Evolutionary conservation across 2,888 invertebrate genomes (phyloP).

Genomic region (Ceriagrion tenellum): DNA sequence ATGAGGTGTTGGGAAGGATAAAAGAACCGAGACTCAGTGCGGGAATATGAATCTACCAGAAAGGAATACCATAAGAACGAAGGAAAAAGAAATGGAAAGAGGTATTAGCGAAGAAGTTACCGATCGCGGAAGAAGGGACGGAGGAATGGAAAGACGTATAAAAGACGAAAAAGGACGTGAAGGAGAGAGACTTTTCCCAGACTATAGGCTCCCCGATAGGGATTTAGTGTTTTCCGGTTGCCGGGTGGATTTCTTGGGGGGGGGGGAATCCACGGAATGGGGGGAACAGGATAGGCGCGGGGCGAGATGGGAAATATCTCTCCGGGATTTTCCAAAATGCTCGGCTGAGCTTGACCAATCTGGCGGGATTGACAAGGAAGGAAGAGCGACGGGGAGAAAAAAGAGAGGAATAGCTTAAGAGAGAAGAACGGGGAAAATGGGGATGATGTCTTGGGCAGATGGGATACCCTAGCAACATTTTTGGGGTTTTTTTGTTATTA

Average conservation of each 20-base stretch:
- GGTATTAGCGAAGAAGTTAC: no score
- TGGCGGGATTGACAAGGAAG: neutral
- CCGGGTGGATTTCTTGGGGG: neutral
- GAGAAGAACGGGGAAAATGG: neutral
- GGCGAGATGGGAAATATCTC: neutral
- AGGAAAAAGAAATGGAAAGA: no score
- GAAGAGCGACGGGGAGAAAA: neutral
- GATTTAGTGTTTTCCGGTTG: conserved; percentile 15
- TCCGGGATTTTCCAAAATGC: conserved; percentile 24
- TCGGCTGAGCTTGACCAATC: conserved; percentile 46
- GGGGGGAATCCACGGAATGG: no score
- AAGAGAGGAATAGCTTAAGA: neutral
- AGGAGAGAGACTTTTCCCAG: neutral
- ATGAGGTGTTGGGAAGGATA: no score
- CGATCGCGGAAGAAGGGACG: no score
- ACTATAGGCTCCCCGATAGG: neutral
- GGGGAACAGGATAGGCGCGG: neutral
- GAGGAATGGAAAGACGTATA: neutral
- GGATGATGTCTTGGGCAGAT: neutral
- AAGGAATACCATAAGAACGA: no score
- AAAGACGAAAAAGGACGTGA: neutral
- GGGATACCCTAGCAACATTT: neutral
- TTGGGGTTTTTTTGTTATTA: conserved; percentile 32
- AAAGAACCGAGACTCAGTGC: no score
- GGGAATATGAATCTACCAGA: no score